Evolutionary conservation across 2,888 invertebrate species (phyloP), one percentile per base, ranked within the genome.

Genomic region (Euzophera pinguis): DNA sequence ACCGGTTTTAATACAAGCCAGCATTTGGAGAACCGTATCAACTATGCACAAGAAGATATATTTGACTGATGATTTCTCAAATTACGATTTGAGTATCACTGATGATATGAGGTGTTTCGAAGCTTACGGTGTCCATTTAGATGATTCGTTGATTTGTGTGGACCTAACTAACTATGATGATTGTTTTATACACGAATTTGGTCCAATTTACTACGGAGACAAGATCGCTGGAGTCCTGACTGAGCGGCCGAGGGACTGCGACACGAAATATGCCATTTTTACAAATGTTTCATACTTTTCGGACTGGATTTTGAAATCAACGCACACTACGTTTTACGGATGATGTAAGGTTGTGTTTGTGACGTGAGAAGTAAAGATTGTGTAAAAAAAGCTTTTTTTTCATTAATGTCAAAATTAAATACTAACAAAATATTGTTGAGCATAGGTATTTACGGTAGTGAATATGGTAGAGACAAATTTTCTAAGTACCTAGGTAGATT

Each of bases 121-220:
- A 45, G 69, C 57, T 0, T 87, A 73, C 14, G 84, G 81, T 0
- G 59, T 86, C 0, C 64, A 67, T 0, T 3, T 81, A 0, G 82
- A 85, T 2, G 67, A 72, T 0, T 80, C 79, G 9, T 47, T 84
- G 48, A 71, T 88, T 0, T 89, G 89, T 45, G 62, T 84, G 0
- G 84, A 89, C 13, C 53, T 87, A 55, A 70, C 80, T 0, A 55
- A 61, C 0, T 65, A 84, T n/a, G 72, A 76, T 0, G 84, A 85
- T 13, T 89, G 89, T 52, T 89, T 88, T 10, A 55, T 80, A 0
- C 76, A 83, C 1, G 89, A 89, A 29, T 88, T 87, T 53, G 89
- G 89, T 0, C 89, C 89, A 0, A 39, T 88, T 0, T 88, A 66
- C 52, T 29, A 47, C 4, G 68, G 57, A 0, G 78, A 87, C 35